Percentiles rank a stretch among this genome's conserved stretches.
These are phyloP conservation scores for Solenopsis invicta DNA, from an alignment of 1,140 invertebrate genomes.

Conservation along the genomic window DNA sequence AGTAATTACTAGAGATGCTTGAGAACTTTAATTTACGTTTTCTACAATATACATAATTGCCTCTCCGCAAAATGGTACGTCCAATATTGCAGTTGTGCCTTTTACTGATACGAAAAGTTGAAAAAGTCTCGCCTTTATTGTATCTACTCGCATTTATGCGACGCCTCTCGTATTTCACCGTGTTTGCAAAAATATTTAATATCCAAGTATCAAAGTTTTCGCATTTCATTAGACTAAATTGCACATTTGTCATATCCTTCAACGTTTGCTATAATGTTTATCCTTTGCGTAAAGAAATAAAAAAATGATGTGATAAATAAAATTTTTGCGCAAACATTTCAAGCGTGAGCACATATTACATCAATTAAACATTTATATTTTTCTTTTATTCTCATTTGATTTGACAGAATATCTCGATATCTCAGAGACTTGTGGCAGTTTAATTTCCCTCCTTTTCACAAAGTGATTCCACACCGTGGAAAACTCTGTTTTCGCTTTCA, in stretches of 20 bases:
- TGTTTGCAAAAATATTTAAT: conserved; percentile 61
- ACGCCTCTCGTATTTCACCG: neutral
- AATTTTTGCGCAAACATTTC: neutral
- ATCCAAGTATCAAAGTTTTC: conserved; percentile 23
- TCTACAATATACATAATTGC: conserved; percentile 37
- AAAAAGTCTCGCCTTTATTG: conserved; percentile 37
- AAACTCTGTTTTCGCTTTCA: conserved; percentile 49
- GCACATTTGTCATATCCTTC: neutral
- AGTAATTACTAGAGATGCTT: conserved; percentile 41
- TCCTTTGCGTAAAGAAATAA: neutral
- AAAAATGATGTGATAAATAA: neutral
- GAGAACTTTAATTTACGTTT: conserved; percentile 56
- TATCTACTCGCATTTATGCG: conserved; percentile 46
- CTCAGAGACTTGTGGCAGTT: conserved; percentile 25
- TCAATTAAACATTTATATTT: neutral
- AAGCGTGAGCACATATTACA: neutral
- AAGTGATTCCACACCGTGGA: conserved; percentile 4
- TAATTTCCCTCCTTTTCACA: conserved; percentile 38
- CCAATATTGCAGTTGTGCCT: conserved; percentile 15
- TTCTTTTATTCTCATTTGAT: neutral
- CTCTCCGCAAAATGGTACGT: conserved; percentile 25
- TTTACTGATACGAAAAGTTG: conserved; percentile 76
- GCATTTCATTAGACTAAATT: conserved; percentile 16
- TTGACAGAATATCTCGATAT: neutral
- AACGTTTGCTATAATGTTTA: neutral